Evolutionary conservation across 2,888 invertebrate genomes (phyloP), one percentile per base, ranked within the genome.

Genomic region (Cheilosia urbana): DNA sequence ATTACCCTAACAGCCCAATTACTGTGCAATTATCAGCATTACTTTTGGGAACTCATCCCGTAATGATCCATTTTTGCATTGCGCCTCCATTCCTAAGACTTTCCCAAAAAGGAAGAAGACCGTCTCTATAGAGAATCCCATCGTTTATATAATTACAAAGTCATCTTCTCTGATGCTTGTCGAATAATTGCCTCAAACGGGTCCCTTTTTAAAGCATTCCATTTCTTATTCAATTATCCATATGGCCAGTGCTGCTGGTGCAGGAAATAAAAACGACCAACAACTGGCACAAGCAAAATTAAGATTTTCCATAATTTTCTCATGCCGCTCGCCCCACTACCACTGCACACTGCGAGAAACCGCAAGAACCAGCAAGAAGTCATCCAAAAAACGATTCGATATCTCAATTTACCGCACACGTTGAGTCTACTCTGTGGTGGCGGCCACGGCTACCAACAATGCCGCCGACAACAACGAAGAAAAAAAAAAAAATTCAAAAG

Each of bases 401-500:
- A 85, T 85, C 85, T 85, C 85, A 85, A 85, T 85, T 85, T 85
- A 85, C 85, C 85, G 65, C 85, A 85, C 85, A 85, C 85, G 85
- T 72, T 51, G 85, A 68, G 63, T 45, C 72, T 40, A 65, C 27
- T 71, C 58, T 75, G 63, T 17, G 13, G 21, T n/a, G 51, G 73
- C 68, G 73, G 75, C 75, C 69, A 75, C 68, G 69, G 72, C 19
- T 40, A 81, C 80, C 84, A 71, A 72, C 60, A 75, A 53, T 62
- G 51, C 53, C 75, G 65, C 58, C 75, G 66, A 13, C 82, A 6
- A 9, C 30, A 51, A 68, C 34, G 37, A 27, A 13, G 37, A 19
- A 69, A 19, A 19, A 5, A 15, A 24, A 45, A 58, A 30, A 13
- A 21, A 24, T 2, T 21, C 1, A 21, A 34, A 53, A 71, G 60